Evolutionary conservation across 1,140 invertebrate species (phyloP), one percentile per base, ranked within the genome.

Genomic region (Dolichoris vasculosae): DNA sequence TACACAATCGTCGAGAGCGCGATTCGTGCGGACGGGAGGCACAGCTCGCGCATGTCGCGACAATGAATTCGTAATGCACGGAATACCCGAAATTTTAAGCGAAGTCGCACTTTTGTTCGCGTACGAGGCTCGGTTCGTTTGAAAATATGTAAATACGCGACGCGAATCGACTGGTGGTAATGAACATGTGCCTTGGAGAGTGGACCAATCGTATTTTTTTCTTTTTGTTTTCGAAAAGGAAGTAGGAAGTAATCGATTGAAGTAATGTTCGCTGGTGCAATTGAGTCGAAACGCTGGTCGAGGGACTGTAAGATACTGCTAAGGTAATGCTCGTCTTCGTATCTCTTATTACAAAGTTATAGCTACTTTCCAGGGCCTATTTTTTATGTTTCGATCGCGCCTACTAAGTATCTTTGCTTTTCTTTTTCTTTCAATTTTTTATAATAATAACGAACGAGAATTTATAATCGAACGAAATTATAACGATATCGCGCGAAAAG

Each of bases 261-360:
- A 30, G 77, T 82, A 38, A 94, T 94, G 93, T 94, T 94, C 87
- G 92, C 92, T 73, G 90, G 89, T 82, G 93, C 91, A 26, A 88
- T 87, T 69, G 93, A 94, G 81, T 91, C 93, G 35, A 94, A 94
- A 90, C 90, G 93, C 87, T 94, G 93, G 93, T 89, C 89, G 67
- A 91, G 92, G 84, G 92, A 93, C 86, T 92, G 91, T 88, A 90
- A 86, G 85, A 89, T 93, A 77, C 86, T 93, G 11, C 32, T 91
- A 79, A 93, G 93, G 93, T 94, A 93, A 91, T 84, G 35, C 38
- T n/a, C 51, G 8, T 8, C 17, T 38, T 17, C 4, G 13, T 40
- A 15, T 55, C 13, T 71, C 32, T 71, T 15, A 38, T 23, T 23
- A 40, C 23, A 71, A 40, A 23, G 4, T 30, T 51, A 51, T 17